Conservation (phyloP, 2,888 invertebrate species). For the Epistrophella euchroma region DNA sequence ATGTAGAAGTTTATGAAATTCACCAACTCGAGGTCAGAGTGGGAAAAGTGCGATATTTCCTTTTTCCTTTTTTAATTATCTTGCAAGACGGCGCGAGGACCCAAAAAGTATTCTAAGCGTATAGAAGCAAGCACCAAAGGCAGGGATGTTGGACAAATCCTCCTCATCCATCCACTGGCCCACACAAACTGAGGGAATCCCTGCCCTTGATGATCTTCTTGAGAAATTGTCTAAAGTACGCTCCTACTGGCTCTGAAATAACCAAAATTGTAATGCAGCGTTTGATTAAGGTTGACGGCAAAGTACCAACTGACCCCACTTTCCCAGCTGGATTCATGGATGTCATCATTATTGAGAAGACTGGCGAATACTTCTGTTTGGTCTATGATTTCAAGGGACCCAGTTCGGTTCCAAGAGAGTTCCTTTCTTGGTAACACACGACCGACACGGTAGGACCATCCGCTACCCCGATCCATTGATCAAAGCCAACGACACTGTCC, state of each 20-base stretch:
- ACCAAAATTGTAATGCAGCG: conserved; percentile 99
- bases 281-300: conserved; percentile 98
- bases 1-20: too few species aligned
- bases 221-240: conserved; percentile 98
- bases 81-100: conserved; percentile 93
- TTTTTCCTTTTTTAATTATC: conserved; percentile 82
- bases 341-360: conserved; percentile 99
- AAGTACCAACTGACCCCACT: conserved; percentile 98
- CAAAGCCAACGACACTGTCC: conserved; percentile 98
- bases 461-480: conserved; percentile 99
- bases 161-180: conserved; percentile 98
- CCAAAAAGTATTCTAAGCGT: conserved; percentile 99
- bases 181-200: conserved; percentile 98
- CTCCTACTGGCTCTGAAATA: conserved; percentile 97
- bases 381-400: conserved; percentile 99
- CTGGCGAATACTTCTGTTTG: conserved; percentile 98
- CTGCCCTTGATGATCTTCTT: conserved; percentile 98
- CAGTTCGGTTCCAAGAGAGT: conserved; percentile 97
- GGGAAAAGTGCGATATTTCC: too few species aligned
- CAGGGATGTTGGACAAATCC: conserved; percentile 99
- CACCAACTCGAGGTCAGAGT: too few species aligned
- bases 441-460: conserved; percentile 98
- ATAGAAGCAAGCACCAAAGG: conserved; percentile 99
- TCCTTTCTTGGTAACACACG: conserved; percentile 97
- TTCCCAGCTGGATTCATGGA: conserved; percentile 99